Base-by-base conservation (phyloP, 1,140 invertebrate species). In the Saccostrea cuccullata region DNA sequence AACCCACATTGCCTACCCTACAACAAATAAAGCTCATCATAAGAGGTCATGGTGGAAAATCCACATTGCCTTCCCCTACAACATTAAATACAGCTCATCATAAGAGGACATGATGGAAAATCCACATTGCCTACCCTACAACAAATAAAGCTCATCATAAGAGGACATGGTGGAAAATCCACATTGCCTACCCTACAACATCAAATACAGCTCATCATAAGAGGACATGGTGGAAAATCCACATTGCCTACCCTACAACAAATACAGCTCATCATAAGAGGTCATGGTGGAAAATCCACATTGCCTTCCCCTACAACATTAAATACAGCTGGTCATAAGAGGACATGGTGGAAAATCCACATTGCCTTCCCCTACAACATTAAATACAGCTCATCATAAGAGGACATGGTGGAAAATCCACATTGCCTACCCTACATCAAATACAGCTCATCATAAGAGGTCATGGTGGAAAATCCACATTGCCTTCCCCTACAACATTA, bases 211-310 rank as follows among this genome's bases (percentile, higher is more conserved):
- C 30, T 36, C 30, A 36, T 36, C 30, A 36, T 36, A 36, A 36
- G 30, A 36, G 0, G 30, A 36, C 30, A 36, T 36, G 30, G 30
- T 36, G 30, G 30, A 36, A 36, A 36, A 36, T 36, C 30, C 30
- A 36, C 30, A 36, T 36, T 36, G 30, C 30, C 30, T 36, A 1
- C 30, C 30, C 30, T 36, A 36, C 30, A 36, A 36, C 30, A n/a
- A n/a, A n/a, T n/a, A 84, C n/a, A 93, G 89, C 36, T 93, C 90
- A 84, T 93, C 91, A 82, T 92, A 93, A 0, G 93, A 92, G 23
- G 90, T 30, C 70, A 77, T 77, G 6, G 2, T 77, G 70, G 70
- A 30, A 26, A 26, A 77, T 30, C 26, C 70, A 77, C 70, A 77
- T 77, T 17, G 23, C 70, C 23, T 1, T 12, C 13, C 15, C 70